Evolutionary conservation across 2,113 vertebrate species (phyloP), one percentile per base, ranked within the genome.

Genomic region (Dissostichus mawsoni): DNA sequence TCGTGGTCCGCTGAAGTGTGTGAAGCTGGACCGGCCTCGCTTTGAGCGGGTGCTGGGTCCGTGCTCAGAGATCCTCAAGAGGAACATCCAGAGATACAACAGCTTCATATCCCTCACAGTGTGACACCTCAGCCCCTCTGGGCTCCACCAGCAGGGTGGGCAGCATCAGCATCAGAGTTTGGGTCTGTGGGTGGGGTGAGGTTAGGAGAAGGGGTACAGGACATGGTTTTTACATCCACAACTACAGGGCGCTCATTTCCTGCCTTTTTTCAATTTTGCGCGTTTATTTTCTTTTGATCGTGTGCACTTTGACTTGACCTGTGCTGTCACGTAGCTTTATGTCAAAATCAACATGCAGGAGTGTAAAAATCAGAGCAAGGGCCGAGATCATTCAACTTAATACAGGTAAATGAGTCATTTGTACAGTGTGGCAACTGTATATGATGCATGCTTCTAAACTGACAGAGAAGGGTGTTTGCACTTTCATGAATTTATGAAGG

Each of bases 1-100:
- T 7, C 96, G 98, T 0, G 98, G 98, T 0, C 97, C 97, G 0
- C 96, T 99, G 62, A 98, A 97, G 89, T 99, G 98, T 0, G 97
- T 99, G 47, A 98, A 98, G 94, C 96, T 99, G 94, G 98, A 99
- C 86, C 93, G 98, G 76, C 97, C 98, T 6, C 97, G 98, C 87
- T 99, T 99, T 0, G 98, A 99, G 83, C 96, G 98, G 0, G 98
- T 99, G 83, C 96, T 99, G 0, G 98, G 98, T 1, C 98, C 98
- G 14, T 99, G 98, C 87, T 99, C 98, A 0, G 98, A 99, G 86
- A 99, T 99, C 93, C 97, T 99, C 72, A 97, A 99, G 95, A 96
- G 98, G 61, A 99, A 97, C 95, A 98, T 99, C 88, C 98, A 98
- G 94, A 97, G 97, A 92, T 99, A 99, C 94, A 99, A 98, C 95